Percentiles rank a stretch among this genome's conserved stretches.
Evolutionary conservation across 1,140 invertebrate genomes (phyloP).

Genomic region (Mycetomoellerius zeteki): DNA sequence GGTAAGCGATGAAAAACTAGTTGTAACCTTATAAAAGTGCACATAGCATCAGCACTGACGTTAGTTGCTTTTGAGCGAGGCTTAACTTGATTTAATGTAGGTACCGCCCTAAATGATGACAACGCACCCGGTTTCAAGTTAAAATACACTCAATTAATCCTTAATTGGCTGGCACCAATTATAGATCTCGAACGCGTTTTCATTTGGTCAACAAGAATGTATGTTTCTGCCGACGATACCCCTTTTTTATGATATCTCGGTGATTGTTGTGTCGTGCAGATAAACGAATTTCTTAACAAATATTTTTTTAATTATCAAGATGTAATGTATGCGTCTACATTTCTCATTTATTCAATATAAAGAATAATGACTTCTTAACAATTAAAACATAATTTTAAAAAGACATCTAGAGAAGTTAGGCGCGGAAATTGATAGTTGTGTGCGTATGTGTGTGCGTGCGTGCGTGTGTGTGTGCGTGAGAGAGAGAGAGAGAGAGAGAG

Average conservation of each 20-base stretch:
- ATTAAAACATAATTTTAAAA: too few relatives aligned
- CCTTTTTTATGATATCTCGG: constrained; percentile 51
- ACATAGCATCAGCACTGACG: not conserved
- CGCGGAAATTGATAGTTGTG: too few relatives aligned
- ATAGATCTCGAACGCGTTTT: constrained; percentile 74
- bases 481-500: too few relatives aligned
- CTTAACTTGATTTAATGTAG: constrained; percentile 61
- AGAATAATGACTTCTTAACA: too few relatives aligned
- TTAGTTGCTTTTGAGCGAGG: constrained; percentile 6
- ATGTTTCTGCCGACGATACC: constrained; percentile 64
- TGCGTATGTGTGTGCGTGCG: too few relatives aligned
- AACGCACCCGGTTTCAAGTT: constrained; percentile 74
- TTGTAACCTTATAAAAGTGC: not conserved
- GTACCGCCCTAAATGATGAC: constrained; percentile 70
- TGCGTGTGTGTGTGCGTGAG: too few relatives aligned
- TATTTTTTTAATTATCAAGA: constrained; percentile 17
- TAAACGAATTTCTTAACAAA: constrained; percentile 62
- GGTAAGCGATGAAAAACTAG: not conserved
- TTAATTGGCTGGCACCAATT: constrained; percentile 77
- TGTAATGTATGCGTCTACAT: not conserved
- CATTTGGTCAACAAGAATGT: constrained; percentile 77
- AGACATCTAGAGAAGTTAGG: too few relatives aligned
- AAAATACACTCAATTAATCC: constrained; percentile 78
- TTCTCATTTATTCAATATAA: not conserved
- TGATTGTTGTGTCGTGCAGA: constrained; percentile 29